These are phyloP conservation scores for Corbicula japonica DNA, from an alignment of 2,888 invertebrate genomes.

Conservation along the genomic window DNA sequence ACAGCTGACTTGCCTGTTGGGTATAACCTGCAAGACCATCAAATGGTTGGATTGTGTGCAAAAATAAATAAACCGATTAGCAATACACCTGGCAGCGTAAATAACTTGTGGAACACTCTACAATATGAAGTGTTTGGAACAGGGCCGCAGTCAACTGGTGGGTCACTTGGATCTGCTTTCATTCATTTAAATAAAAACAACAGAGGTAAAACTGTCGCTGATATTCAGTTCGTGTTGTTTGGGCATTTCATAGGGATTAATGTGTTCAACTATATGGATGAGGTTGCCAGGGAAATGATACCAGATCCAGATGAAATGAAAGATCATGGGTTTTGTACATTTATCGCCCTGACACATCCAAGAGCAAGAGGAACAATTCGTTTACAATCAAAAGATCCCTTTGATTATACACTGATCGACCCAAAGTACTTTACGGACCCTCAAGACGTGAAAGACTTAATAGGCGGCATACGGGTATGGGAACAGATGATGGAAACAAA, in stretches of 20 bases:
- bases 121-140: constrained; percentile 27
- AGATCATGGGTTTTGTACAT: constrained; percentile 23
- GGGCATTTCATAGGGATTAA: not conserved
- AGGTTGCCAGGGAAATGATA: constrained; percentile 17
- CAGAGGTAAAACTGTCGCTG: constrained; percentile 8
- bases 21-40: constrained; percentile 42
- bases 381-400: constrained; percentile 12
- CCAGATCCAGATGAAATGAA: not conserved
- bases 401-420: constrained; percentile 20
- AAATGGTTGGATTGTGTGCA: constrained; percentile 1
- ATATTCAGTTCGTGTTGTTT: constrained; percentile 22
- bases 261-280: constrained; percentile 2
- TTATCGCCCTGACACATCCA: constrained; percentile 20
- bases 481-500: constrained; percentile 41
- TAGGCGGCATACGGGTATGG: constrained; percentile 13
- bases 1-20: constrained; percentile 80
- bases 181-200: constrained; percentile 14
- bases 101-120: not conserved
- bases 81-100: not conserved
- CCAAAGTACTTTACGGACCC: constrained; percentile 12
- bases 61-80: constrained; percentile 3
- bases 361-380: constrained; percentile 19
- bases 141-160: constrained; percentile 17
- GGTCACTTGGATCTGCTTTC: constrained; percentile 19
- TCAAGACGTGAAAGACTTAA: constrained; percentile 12